Evolutionary conservation across 2,113 vertebrate species (phyloP), one percentile per base, ranked within the genome.

Genomic region (Tympanuchus pallidicinctus): DNA sequence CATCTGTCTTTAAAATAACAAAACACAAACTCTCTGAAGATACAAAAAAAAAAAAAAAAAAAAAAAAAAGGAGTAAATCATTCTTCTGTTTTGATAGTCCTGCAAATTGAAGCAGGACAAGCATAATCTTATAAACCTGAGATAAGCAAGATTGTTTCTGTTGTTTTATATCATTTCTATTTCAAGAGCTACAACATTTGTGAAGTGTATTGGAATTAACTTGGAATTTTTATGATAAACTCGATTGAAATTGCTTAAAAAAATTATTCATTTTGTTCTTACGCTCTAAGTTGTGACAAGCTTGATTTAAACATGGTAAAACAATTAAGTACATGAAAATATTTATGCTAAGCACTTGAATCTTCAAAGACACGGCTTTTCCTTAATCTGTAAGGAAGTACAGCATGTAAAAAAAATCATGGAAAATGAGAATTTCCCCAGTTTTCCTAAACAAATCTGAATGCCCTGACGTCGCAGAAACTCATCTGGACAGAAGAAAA

Each of bases 311-410:
- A 52, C 4, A 32, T 8, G 10, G 10, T 7, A 69, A 40, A 47
- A 2, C 1, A 0, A 3, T 28, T 1, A 70, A 57, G 10, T 10
- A 56, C 24, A 20, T 25, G 9, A 5, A 69, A 59, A 8, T 13
- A 17, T 13, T 28, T 83, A 45, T 34, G 7, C 7, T 3, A 1
- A 54, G 25, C 1, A 5, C 21, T 34, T 24, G 11, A 7, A 87
- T 28, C 48, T 34, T 13, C n/a, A 42, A 43, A 77, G 34, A 54
- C 34, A 30, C 21, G 42, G 15, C 3, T 84, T 20, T 73, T 59
- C 18, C 9, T 50, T 10, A 11, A 5, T 14, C 63, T 60, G 8
- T 14, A 52, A 52, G 12, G 24, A 69, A 14, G 8, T 8, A 48
- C 5, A 38, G 63, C 24, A 61, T 0, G 2, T 2, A 32, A 4